A percentile compares a stretch with the other conserved stretches of the same genome.
phyloP scores from a whole-genome alignment of 37 sponge, comb jelly and placozoan species.

The Geodia barretti region DNA sequence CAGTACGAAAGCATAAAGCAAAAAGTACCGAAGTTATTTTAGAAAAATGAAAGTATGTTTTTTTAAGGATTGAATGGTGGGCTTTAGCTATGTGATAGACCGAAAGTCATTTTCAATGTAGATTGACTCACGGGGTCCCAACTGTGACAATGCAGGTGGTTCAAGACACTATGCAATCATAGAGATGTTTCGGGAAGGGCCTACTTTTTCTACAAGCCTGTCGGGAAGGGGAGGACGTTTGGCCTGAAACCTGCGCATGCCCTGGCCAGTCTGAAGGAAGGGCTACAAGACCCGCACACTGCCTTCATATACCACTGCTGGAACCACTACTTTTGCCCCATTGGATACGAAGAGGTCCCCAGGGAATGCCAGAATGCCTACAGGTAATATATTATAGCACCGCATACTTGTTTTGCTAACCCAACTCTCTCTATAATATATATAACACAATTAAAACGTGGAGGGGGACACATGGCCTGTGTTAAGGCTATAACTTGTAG shows the following conservation, averaged over 20 bases:
- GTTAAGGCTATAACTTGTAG: too few species aligned
- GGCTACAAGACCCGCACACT: slow-evolving; percentile 40
- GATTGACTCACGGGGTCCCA: too few species aligned
- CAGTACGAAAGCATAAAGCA: too few species aligned
- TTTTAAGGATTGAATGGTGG: too few species aligned
- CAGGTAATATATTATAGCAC: too few species aligned
- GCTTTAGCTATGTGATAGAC: too few species aligned
- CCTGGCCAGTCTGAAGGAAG: slow-evolving; percentile 69
- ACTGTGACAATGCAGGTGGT: slow-evolving; percentile 64
- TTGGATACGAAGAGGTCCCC: slow-evolving; percentile 84
- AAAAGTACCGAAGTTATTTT: too few species aligned
- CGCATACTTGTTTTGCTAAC: too few species aligned
- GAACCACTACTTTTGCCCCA: slow-evolving; percentile 92
- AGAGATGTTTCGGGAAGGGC: slow-evolving; percentile 58
- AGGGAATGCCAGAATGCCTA: slow-evolving; percentile 66
- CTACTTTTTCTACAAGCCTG: slow-evolving; percentile 85
- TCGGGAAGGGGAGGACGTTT: slow-evolving; percentile 64
- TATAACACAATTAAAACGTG: too few species aligned
- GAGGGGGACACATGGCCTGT: too few species aligned
- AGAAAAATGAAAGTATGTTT: too few species aligned
- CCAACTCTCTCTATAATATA: too few species aligned
- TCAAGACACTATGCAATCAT: slow-evolving; percentile 53
- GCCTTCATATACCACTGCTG: slow-evolving; percentile 86
- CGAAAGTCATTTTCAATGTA: neutral
- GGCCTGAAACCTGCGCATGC: slow-evolving; percentile 64